These are phyloP conservation scores for Parauchenoglanis ngamensis DNA, from an alignment of 2,797 vertebrate genomes.

Conservation along the genomic window DNA sequence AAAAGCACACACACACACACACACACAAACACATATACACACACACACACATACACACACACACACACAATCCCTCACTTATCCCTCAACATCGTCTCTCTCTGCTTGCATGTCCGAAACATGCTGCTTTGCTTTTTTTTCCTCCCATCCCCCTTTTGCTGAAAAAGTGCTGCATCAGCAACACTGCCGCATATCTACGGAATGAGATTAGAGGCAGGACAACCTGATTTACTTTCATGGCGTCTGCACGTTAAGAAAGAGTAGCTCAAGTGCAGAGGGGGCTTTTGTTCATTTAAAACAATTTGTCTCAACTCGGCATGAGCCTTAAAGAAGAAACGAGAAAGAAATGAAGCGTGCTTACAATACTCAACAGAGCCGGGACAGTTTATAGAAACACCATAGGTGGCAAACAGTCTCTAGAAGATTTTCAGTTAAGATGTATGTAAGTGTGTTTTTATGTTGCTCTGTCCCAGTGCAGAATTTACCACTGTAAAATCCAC, in stretches of 20 bases:
- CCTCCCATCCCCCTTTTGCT: constrained; percentile 50
- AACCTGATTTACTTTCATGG: constrained; percentile 68
- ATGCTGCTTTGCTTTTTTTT: constrained; percentile 66
- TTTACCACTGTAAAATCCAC: constrained; percentile 20
- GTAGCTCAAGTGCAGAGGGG: not conserved
- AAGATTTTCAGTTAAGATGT: constrained; percentile 8
- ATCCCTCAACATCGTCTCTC: constrained; percentile 67
- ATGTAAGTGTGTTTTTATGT: constrained; percentile 11
- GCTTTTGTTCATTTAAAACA: constrained; percentile 40
- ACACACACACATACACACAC: not conserved
- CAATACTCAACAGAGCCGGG: not conserved
- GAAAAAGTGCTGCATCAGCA: constrained; percentile 74
- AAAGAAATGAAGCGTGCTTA: not conserved
- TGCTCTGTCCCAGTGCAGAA: constrained; percentile 9
- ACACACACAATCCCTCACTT: constrained; percentile 44
- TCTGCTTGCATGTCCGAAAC: constrained; percentile 73
- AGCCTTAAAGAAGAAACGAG: not conserved
- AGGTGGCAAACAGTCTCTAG: constrained; percentile 21
- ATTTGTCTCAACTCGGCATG: constrained; percentile 19
- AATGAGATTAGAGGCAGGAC: constrained; percentile 66
- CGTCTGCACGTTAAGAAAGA: constrained; percentile 55
- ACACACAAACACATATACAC: not conserved
- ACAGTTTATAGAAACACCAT: constrained; percentile 32
- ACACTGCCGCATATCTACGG: constrained; percentile 56
- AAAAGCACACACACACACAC: not conserved